Conservation (phyloP, 2,113 vertebrate genomes). For the Otus sunia region DNA sequence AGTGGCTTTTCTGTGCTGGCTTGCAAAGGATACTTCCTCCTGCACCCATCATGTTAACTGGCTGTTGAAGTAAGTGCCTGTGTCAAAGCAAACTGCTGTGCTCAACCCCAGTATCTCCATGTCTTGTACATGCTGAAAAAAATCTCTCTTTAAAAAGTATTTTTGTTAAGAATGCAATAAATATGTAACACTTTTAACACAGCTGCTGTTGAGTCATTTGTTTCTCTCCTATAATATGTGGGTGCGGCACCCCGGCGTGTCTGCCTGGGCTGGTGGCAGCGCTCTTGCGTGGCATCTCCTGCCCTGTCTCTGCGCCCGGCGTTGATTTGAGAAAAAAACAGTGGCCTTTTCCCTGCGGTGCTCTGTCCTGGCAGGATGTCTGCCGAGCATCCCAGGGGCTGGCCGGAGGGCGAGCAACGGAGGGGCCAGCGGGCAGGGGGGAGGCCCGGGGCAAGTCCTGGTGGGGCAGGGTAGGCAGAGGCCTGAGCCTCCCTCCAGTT, state of each 20-base stretch:
- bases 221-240: neutral
- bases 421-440: neutral
- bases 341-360: neutral
- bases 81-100: constrained; percentile 37
- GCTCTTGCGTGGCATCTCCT: neutral
- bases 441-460: neutral
- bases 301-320: neutral
- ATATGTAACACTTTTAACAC: constrained; percentile 67
- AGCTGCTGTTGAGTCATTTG: constrained; percentile 16
- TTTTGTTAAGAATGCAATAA: constrained; percentile 81
- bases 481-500: neutral
- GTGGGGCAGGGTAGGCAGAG: neutral
- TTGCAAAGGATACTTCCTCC: neutral
- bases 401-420: neutral
- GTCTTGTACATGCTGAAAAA: constrained; percentile 57
- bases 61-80: constrained; percentile 36
- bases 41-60: neutral
- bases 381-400: accelerated
- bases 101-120: neutral
- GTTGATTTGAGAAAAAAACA: neutral
- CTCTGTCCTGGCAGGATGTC: neutral
- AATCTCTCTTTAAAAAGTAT: constrained; percentile 52
- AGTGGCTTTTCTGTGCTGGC: constrained; percentile 50
- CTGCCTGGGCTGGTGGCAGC: neutral
- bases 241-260: neutral